These are phyloP conservation scores for Trichonephila clavata DNA, from an alignment of 1,140 invertebrate genomes.

Conservation along the genomic window DNA sequence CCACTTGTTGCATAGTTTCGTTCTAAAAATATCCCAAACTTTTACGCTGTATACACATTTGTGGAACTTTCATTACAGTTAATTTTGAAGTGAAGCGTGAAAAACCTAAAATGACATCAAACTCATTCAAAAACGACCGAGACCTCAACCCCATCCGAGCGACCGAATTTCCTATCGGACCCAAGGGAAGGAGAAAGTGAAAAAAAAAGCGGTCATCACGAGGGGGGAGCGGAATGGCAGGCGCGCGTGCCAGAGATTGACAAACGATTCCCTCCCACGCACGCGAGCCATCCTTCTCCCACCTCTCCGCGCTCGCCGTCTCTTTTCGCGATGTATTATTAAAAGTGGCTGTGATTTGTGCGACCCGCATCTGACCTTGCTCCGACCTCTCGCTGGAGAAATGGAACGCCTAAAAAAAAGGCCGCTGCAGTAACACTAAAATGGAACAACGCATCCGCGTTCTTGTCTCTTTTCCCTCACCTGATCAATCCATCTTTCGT, in stretches of 20 bases:
- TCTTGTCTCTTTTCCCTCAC: background rate
- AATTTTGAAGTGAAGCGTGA: too few relatives aligned
- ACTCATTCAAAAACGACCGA: background rate
- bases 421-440: background rate
- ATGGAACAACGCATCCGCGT: constrained; percentile 13
- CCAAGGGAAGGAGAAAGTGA: background rate
- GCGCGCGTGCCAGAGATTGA: constrained; percentile 6
- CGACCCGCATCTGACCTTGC: constrained; percentile 50
- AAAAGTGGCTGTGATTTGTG: constrained; percentile 10
- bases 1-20: too few relatives aligned
- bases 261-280: constrained; percentile 8
- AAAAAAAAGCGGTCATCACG: background rate
- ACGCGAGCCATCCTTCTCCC: background rate
- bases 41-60: background rate
- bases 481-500: background rate
- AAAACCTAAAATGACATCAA: too few relatives aligned
- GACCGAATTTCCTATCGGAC: background rate
- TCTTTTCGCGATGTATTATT: background rate
- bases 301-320: background rate
- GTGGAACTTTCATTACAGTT: too few relatives aligned
- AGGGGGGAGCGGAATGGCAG: background rate
- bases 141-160: background rate
- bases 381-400: constrained; percentile 39
- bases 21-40: too few relatives aligned
- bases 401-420: constrained; percentile 56